A percentile compares a stretch with the other conserved stretches of the same genome.
Evolutionary conservation across 2,888 invertebrate species (phyloP).

Genomic region (Oegoconia quadripuncta): DNA sequence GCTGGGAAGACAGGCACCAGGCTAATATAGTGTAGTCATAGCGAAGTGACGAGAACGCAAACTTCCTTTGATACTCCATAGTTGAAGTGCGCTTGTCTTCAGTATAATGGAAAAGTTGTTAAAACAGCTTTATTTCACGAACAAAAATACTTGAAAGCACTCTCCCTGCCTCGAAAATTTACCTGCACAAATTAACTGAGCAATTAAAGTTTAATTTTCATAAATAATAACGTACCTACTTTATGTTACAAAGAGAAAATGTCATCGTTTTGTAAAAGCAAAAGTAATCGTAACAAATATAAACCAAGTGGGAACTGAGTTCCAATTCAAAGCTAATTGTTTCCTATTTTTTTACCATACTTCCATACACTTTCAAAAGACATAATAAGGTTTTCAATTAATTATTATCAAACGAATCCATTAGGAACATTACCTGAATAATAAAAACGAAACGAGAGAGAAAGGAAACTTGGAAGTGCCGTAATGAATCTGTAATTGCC

Average conservation of each 20-base stretch:
- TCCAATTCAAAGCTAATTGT: too few relatives aligned
- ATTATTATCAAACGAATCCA: constrained; percentile 1
- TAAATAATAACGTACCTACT: too few relatives aligned
- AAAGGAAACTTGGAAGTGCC: constrained; percentile 32
- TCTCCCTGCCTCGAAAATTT: neutral
- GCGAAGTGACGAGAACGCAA: constrained; percentile 49
- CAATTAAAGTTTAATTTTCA: neutral
- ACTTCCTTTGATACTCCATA: constrained; percentile 53
- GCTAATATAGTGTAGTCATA: constrained; percentile 46
- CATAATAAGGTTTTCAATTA: too few relatives aligned
- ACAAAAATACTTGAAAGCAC: constrained; percentile 1
- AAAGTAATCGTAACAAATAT: too few relatives aligned
- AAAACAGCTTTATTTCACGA: constrained; percentile 1
- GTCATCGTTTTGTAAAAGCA: too few relatives aligned
- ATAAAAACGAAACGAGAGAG: constrained; percentile 36
- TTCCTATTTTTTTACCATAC: too few relatives aligned
- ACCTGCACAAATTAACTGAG: constrained; percentile 3
- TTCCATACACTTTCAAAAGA: too few relatives aligned
- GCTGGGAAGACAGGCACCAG: constrained; percentile 32
- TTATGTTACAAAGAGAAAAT: too few relatives aligned
- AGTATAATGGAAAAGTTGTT: constrained; percentile 34
- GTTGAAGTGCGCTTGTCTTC: constrained; percentile 33
- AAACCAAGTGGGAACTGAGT: too few relatives aligned
- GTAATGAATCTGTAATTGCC: constrained; percentile 39
- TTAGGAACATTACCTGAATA: constrained; percentile 27